These are phyloP conservation scores for Sebastiscus albofasciatus DNA, from an alignment of 2,797 vertebrate species.

Conservation along the genomic window DNA sequence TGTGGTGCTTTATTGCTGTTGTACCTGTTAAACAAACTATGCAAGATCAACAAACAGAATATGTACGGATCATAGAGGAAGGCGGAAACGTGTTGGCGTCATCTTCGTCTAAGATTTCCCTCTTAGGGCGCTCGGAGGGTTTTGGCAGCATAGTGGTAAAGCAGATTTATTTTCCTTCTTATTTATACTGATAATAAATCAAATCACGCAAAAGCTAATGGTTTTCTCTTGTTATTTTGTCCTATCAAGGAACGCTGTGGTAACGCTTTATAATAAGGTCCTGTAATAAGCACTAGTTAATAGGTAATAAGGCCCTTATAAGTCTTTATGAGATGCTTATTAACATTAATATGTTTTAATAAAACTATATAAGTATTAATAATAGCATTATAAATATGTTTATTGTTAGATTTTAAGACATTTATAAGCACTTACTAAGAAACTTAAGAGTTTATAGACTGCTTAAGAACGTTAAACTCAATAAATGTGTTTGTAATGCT, in stretches of 20 bases:
- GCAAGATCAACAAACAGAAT: not conserved
- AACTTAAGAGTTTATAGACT: too few relatives aligned
- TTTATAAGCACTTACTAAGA: too few relatives aligned
- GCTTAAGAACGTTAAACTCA: too few relatives aligned
- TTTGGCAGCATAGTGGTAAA: not conserved
- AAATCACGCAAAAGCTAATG: not conserved
- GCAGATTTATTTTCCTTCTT: not conserved
- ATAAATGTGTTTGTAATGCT: too few relatives aligned
- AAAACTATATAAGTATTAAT: too few relatives aligned
- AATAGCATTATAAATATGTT: too few relatives aligned
- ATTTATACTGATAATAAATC: not conserved
- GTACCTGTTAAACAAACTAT: slow-evolving; percentile 42
- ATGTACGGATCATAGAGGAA: not conserved
- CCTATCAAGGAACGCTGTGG: not conserved
- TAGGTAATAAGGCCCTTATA: too few relatives aligned
- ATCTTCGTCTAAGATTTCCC: not conserved
- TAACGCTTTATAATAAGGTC: too few relatives aligned
- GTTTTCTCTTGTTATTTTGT: slow-evolving; percentile 3
- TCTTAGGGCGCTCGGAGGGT: not conserved
- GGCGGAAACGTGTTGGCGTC: not conserved
- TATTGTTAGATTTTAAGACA: too few relatives aligned
- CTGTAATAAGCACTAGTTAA: too few relatives aligned
- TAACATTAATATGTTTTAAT: too few relatives aligned
- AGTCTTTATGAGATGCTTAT: too few relatives aligned
- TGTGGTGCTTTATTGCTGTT: slow-evolving; percentile 3